Percentiles rank a stretch among this genome's conserved stretches.
Conservation (phyloP, 2,797 vertebrate species). For the Eptatretus atami region DNA sequence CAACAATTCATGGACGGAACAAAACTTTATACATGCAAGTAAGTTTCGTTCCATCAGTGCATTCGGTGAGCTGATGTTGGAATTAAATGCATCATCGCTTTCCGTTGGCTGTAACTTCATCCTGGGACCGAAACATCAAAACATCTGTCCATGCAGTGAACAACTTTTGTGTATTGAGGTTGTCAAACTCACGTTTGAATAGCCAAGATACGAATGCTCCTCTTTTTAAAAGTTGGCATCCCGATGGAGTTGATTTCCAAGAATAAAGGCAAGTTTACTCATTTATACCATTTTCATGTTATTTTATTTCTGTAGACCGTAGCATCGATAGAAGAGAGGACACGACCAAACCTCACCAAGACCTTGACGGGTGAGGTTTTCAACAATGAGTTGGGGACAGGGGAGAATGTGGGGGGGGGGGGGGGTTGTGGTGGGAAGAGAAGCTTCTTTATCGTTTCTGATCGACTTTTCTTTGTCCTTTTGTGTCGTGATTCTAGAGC, state of each 20-base stretch:
- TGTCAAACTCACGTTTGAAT: no score
- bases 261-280: no score
- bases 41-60: slow-evolving; percentile 9
- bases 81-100: no score
- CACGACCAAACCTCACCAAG: slow-evolving; percentile 53
- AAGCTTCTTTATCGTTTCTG: slow-evolving; percentile 2
- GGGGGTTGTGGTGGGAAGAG: not conserved
- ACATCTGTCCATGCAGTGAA: no score
- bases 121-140: no score
- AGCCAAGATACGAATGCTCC: no score
- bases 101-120: not conserved
- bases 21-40: slow-evolving; percentile 85
- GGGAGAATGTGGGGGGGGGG: no score
- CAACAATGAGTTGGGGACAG: not conserved
- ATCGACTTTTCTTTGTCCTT: slow-evolving; percentile 8
- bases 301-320: slow-evolving; percentile 24
- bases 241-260: no score
- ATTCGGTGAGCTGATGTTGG: no score
- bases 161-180: no score
- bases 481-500: slow-evolving; percentile 20
- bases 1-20: slow-evolving; percentile 51
- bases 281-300: slow-evolving; percentile 6
- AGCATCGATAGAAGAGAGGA: slow-evolving; percentile 57
- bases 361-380: slow-evolving; percentile 37
- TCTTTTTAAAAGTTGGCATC: no score